A percentile compares a stretch with the other conserved stretches of the same genome.
Conservation (phyloP, 2,888 invertebrate genomes). For the Polia nebulosa region DNA sequence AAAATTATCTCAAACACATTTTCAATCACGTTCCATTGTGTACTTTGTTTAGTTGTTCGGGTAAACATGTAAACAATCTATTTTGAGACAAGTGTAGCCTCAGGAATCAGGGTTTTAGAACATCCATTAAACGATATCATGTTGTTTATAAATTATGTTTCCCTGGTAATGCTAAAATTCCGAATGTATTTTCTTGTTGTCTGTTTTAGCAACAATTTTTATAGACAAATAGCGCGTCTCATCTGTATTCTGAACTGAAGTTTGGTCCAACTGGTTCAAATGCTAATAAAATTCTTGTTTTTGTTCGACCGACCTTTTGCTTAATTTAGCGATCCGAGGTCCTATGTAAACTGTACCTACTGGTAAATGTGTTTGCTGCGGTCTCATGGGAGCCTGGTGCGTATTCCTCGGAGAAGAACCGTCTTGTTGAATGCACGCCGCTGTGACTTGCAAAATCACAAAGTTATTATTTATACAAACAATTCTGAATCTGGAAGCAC, state of each 20-base stretch:
- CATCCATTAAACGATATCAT: slow-evolving; percentile 21
- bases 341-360: slow-evolving; percentile 73
- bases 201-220: slow-evolving; percentile 15
- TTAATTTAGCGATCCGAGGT: slow-evolving; percentile 71
- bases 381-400: slow-evolving; percentile 68
- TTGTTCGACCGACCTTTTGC: slow-evolving; percentile 73
- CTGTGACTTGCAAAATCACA: slow-evolving; percentile 18
- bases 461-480: slow-evolving; percentile 9
- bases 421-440: slow-evolving; percentile 5
- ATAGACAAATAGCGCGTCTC: slow-evolving; percentile 48
- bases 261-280: slow-evolving; percentile 68
- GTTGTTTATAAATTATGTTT: slow-evolving; percentile 4
- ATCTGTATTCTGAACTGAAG: slow-evolving; percentile 70
- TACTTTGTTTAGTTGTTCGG: slow-evolving; percentile 46
- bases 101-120: slow-evolving; percentile 28
- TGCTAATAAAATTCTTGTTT: slow-evolving; percentile 78
- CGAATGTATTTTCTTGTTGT: slow-evolving; percentile 1
- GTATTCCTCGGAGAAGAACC: slow-evolving; percentile 16
- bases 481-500: slow-evolving; percentile 3
- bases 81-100: slow-evolving; percentile 33
- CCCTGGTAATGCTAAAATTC: not conserved
- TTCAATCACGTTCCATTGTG: slow-evolving; percentile 63
- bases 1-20: slow-evolving; percentile 49
- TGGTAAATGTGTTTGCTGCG: slow-evolving; percentile 66
- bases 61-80: slow-evolving; percentile 51